Evolutionary conservation across 2,797 vertebrate genomes (phyloP), one percentile per base, ranked within the genome.

Genomic region (Telmatherina bonti): DNA sequence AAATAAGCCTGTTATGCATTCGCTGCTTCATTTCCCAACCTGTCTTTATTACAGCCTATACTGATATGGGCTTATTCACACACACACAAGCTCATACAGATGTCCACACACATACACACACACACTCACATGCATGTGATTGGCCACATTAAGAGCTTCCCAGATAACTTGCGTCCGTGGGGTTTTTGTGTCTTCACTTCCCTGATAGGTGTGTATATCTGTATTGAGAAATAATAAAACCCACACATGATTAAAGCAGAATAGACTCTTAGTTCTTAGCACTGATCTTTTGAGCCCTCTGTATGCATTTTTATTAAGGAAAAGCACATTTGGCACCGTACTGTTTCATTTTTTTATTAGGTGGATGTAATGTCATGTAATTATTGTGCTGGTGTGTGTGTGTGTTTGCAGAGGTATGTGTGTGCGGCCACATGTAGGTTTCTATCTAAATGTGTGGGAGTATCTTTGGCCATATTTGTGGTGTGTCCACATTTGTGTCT

Each of bases 1-100:
- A 93, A 93, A 92, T 93, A 93, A 93, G 90, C 92, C 90, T 91
- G 92, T 93, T 93, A 93, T 92, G 92, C 90, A 93, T 93, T 93
- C 89, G 84, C 89, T 92, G 91, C 92, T 93, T 93, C 90, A 92
- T 93, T 92, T 93, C 90, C 91, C 92, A 93, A 92, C 92, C 92
- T 93, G 92, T 92, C 92, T 93, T 92, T 93, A 93, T 93, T 93
- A 93, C 90, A 92, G 88, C 87, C 89, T 92, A 90, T 87, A 91
- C 92, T 91, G 91, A 93, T 93, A 91, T 68, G 90, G 89, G 86
- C 89, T 90, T 91, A 93, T 90, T 89, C 89, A 67, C 81, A 84
- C 86, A 84, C 86, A 86, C 89, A 86, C 41, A 85, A 62, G 63
- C 81, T 72, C 78, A 76, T 62, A 81, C 68, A 77, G 72, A 71